Evolutionary conservation across 1,140 invertebrate genomes (phyloP).

Genomic region (Papilio polyxenes): DNA sequence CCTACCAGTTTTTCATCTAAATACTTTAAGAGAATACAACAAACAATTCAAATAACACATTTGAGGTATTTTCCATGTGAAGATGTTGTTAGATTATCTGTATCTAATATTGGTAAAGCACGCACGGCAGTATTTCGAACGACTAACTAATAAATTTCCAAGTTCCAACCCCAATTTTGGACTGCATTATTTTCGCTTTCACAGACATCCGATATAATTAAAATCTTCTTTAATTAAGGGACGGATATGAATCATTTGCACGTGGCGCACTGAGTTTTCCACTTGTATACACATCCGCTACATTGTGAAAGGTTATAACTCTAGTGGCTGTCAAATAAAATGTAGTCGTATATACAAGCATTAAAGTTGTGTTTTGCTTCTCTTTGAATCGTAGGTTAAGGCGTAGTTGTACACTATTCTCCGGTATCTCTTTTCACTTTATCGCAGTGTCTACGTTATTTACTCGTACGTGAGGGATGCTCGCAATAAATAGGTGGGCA

Average conservation of each 20-base stretch:
- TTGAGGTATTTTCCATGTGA: background rate
- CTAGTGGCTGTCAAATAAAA: constrained; percentile 51
- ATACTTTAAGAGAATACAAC: constrained; percentile 1
- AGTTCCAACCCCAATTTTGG: constrained; percentile 77
- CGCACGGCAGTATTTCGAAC: constrained; percentile 72
- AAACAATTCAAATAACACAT: constrained; percentile 4
- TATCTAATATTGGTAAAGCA: constrained; percentile 64
- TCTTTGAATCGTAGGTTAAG: constrained; percentile 49
- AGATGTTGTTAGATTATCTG: constrained; percentile 41
- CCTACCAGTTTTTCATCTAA: constrained; percentile 16
- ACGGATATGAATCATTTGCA: constrained; percentile 81
- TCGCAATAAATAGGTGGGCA: constrained; percentile 76
- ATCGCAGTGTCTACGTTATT: constrained; percentile 77
- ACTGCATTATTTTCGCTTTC: constrained; percentile 81
- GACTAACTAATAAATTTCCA: constrained; percentile 75
- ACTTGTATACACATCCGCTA: constrained; percentile 69
- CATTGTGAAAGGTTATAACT: constrained; percentile 53
- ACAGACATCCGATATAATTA: constrained; percentile 81
- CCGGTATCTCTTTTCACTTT: constrained; percentile 77
- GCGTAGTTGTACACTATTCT: constrained; percentile 51
- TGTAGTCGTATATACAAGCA: constrained; percentile 49
- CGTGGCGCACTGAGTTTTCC: constrained; percentile 80
- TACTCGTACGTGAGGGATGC: constrained; percentile 78
- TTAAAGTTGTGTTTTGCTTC: constrained; percentile 54
- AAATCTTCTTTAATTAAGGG: constrained; percentile 82